A percentile compares a stretch with the other conserved stretches of the same genome.
Conservation (phyloP, 2,888 invertebrate genomes). For the Fissipunctia ypsillon region DNA sequence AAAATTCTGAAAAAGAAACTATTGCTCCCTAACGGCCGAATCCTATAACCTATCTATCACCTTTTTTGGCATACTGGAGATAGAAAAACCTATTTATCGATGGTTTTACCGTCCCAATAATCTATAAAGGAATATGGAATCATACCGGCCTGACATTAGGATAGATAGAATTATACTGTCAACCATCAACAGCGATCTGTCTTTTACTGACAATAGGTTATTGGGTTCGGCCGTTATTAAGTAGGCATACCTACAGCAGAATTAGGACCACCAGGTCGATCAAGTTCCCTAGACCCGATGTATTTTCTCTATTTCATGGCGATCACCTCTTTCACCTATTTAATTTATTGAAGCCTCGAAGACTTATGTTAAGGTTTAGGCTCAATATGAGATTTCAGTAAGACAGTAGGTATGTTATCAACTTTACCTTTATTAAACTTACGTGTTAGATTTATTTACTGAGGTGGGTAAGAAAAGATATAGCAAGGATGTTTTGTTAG, state of each 20-base stretch:
- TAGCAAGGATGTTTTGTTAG: too few relatives aligned
- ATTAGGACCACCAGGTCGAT: constrained; percentile 4
- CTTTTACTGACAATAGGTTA: too few relatives aligned
- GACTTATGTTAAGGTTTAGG: constrained; percentile 22
- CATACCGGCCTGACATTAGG: too few relatives aligned
- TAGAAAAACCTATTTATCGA: too few relatives aligned
- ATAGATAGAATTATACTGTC: too few relatives aligned
- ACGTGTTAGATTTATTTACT: constrained; percentile 18
- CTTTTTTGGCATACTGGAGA: too few relatives aligned
- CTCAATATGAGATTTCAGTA: constrained; percentile 35
- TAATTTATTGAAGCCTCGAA: constrained; percentile 38
- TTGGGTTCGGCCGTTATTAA: too few relatives aligned
- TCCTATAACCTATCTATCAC: too few relatives aligned
- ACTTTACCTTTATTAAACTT: constrained; percentile 25
- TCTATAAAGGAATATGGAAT: too few relatives aligned
- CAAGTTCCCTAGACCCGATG: constrained; percentile 15
- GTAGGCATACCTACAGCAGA: neutral
- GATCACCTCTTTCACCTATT: constrained; percentile 4
- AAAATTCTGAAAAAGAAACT: neutral
- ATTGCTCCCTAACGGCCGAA: neutral
- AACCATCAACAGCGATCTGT: too few relatives aligned
- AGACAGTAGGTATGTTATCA: constrained; percentile 21
- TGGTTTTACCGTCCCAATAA: too few relatives aligned
- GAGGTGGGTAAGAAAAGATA: neutral
- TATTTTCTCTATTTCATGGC: constrained; percentile 38